Evolutionary conservation across 2,797 vertebrate genomes (phyloP).

Genomic region (Takifugu rubripes): DNA sequence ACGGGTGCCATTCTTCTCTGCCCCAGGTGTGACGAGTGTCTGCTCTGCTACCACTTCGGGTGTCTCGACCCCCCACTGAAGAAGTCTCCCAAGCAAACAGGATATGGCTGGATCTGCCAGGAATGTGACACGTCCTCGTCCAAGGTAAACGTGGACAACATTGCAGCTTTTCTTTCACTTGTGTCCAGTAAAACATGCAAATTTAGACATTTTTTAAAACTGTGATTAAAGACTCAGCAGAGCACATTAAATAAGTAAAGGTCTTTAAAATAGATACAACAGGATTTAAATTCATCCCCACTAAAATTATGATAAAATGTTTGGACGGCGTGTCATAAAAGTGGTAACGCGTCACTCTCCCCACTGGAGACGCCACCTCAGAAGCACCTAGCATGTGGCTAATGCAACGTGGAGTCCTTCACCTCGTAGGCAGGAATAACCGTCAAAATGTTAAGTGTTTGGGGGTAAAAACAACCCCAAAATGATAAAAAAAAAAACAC

Average conservation of each 20-base stretch:
- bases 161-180: too few species aligned
- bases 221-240: neutral
- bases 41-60: constrained; percentile 95
- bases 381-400: neutral
- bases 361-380: too few species aligned
- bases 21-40: constrained; percentile 93
- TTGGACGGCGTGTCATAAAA: neutral
- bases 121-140: constrained; percentile 97
- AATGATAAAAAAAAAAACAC: too few species aligned
- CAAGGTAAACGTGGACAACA: constrained; percentile 79
- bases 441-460: too few species aligned
- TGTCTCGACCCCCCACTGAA: constrained; percentile 98
- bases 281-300: neutral
- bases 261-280: too few species aligned
- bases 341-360: neutral
- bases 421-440: too few species aligned
- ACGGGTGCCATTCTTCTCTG: constrained; percentile 28
- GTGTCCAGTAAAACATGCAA: neutral
- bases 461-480: too few species aligned
- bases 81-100: constrained; percentile 98
- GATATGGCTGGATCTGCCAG: constrained; percentile 99
- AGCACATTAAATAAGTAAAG: neutral
- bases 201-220: neutral
- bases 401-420: neutral
- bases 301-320: neutral